A percentile compares a stretch with the other conserved stretches of the same genome.
These are phyloP conservation scores for Zalophus californianus DNA, from an alignment of 2,797 vertebrate species.

Conservation along the genomic window DNA sequence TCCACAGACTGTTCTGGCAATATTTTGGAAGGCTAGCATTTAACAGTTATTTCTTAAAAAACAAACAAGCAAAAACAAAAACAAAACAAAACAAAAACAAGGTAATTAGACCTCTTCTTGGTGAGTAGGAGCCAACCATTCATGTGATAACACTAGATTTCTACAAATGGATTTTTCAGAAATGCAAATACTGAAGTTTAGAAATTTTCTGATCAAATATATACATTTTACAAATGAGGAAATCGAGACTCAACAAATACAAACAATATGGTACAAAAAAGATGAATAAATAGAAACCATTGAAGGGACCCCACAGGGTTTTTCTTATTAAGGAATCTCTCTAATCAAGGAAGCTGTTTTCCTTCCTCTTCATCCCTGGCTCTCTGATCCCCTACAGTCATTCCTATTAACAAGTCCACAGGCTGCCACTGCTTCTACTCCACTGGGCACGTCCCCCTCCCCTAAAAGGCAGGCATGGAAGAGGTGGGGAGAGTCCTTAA, in stretches of 20 bases:
- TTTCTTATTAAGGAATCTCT: neutral
- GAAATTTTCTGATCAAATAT: slow-evolving; percentile 14
- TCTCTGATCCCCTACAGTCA: neutral
- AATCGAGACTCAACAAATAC: neutral
- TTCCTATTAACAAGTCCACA: neutral
- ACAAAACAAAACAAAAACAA: neutral
- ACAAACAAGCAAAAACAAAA: neutral
- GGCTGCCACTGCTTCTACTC: neutral
- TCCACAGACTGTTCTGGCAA: neutral
- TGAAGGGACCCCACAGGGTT: neutral
- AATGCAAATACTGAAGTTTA: slow-evolving; percentile 4
- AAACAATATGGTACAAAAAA: neutral
- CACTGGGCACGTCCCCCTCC: neutral
- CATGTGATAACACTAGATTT: neutral
- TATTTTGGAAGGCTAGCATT: neutral
- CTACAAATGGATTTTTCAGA: slow-evolving; percentile 5
- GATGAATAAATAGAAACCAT: neutral
- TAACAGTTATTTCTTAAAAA: neutral
- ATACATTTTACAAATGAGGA: neutral
- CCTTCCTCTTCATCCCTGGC: neutral
- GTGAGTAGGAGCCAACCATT: neutral
- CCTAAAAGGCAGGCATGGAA: neutral
- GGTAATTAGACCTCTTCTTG: neutral
- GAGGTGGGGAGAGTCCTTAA: neutral
- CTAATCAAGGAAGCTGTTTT: neutral